Conservation (phyloP, 2,113 vertebrate genomes). For the Thomomys bottae region DNA sequence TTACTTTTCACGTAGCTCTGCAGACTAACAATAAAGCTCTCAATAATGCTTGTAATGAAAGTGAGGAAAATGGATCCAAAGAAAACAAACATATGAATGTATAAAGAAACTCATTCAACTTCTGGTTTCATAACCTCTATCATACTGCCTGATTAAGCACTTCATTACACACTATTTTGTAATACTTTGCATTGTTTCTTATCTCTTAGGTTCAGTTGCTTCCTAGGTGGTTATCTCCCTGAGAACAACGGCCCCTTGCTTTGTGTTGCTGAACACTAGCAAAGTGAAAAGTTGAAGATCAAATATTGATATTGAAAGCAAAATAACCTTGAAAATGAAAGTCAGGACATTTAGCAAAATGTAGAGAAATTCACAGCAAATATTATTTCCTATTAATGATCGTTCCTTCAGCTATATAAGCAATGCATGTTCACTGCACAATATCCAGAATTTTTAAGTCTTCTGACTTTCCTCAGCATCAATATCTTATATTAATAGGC, state of each 20-base stretch:
- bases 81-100: not conserved
- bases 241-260: not conserved
- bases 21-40: too few relatives aligned
- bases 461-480: not conserved
- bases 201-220: not conserved
- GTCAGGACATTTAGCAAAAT: too few relatives aligned
- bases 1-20: too few relatives aligned
- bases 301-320: not conserved
- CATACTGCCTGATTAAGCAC: not conserved
- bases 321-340: slow-evolving; percentile 38
- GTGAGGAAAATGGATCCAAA: not conserved
- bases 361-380: not conserved
- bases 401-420: not conserved
- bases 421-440: not conserved
- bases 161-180: not conserved
- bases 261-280: not conserved
- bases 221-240: slow-evolving; percentile 17
- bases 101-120: slow-evolving; percentile 41
- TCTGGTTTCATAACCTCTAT: not conserved
- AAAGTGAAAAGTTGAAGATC: not conserved
- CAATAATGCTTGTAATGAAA: slow-evolving; percentile 1
- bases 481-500: not conserved
- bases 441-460: slow-evolving; percentile 3
- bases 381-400: not conserved
- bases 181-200: not conserved